Conservation (phyloP, 2,888 invertebrate genomes). For the Tridacna crocea region DNA sequence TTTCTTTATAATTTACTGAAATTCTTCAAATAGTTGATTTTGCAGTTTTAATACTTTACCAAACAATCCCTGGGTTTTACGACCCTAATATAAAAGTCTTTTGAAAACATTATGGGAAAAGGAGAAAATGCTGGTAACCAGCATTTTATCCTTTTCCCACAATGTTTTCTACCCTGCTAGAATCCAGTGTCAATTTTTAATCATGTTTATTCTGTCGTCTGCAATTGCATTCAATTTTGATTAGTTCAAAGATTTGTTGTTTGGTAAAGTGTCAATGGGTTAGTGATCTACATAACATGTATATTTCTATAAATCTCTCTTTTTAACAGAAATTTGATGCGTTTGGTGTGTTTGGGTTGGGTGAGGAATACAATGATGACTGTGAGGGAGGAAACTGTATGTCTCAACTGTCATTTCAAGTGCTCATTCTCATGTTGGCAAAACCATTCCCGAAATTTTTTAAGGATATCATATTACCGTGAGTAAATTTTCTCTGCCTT, state of each 20-base stretch:
- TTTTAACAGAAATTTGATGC: conserved; percentile 69
- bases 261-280: no score
- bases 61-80: no score
- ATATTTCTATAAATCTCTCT: neutral
- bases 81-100: no score
- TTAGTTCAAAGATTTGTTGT: no score
- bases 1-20: no score
- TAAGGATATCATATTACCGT: conserved; percentile 84
- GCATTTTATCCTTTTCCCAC: neutral
- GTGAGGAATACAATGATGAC: conserved; percentile 80
- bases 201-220: no score
- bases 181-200: no score
- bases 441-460: conserved; percentile 85
- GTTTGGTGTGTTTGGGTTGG: conserved; percentile 82
- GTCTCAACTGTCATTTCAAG: conserved; percentile 84
- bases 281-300: no score
- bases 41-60: neutral
- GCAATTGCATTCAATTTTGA: no score
- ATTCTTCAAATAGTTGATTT: no score
- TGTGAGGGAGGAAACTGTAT: conserved; percentile 81
- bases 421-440: conserved; percentile 84
- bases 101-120: no score
- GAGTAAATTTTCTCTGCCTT: conserved; percentile 65
- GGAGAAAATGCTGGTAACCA: neutral
- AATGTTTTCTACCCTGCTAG: neutral